Conservation (phyloP, 2,113 vertebrate genomes). For the Thunnus thynnus region DNA sequence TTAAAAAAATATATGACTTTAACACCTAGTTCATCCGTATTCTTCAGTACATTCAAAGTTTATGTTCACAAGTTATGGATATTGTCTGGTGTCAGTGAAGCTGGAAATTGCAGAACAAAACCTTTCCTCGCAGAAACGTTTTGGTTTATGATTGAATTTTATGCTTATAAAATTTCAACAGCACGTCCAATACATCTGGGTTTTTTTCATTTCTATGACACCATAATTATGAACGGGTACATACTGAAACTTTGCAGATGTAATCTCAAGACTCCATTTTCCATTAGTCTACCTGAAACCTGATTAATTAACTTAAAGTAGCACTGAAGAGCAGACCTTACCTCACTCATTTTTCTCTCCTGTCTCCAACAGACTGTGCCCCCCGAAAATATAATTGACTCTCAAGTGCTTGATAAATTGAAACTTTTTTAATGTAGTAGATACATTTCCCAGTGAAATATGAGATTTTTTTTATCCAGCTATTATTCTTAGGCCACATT, state of each 20-base stretch:
- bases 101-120: not conserved
- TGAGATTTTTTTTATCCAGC: not conserved
- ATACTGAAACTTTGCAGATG: not conserved
- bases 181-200: not conserved
- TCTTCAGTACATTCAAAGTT: not conserved
- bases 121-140: not conserved
- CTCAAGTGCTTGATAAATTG: not conserved
- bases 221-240: too few relatives aligned
- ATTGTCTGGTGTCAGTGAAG: too few relatives aligned
- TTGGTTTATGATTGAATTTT: conserved; percentile 3
- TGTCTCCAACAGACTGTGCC: not conserved
- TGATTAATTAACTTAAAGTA: conserved; percentile 36
- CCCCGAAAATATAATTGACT: not conserved
- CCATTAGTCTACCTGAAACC: conserved; percentile 5
- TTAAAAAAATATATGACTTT: too few relatives aligned
- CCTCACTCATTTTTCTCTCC: conserved; percentile 6
- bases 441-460: not conserved
- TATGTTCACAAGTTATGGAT: too few relatives aligned
- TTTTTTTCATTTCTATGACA: too few relatives aligned
- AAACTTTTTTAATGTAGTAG: not conserved
- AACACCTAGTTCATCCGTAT: not conserved
- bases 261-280: conserved; percentile 23
- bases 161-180: not conserved
- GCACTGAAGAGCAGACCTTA: conserved; percentile 19
- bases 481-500: not conserved